A percentile compares a stretch with the other conserved stretches of the same genome.
These are phyloP conservation scores for Ptiloglossa arizonensis DNA, from an alignment of 1,140 invertebrate genomes.

Conservation along the genomic window DNA sequence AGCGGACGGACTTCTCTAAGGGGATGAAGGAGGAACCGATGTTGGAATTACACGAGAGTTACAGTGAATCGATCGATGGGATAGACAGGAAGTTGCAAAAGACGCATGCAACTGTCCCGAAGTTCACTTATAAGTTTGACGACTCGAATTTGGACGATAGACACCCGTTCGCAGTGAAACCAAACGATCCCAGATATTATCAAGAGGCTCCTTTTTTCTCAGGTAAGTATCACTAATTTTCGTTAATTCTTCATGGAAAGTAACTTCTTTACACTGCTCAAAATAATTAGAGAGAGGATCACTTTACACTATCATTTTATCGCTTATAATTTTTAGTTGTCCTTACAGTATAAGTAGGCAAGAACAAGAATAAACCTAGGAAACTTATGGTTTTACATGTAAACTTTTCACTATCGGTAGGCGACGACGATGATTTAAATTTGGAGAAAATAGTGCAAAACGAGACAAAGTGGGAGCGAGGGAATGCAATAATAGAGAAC, in stretches of 20 bases:
- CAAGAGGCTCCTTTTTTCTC: slow-evolving; percentile 41
- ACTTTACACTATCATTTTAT: too few relatives aligned
- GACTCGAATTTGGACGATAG: slow-evolving; percentile 65
- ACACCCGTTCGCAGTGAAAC: slow-evolving; percentile 76
- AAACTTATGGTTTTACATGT: too few relatives aligned
- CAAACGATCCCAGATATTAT: slow-evolving; percentile 80
- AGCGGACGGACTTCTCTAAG: neutral
- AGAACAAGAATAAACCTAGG: too few relatives aligned
- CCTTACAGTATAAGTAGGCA: too few relatives aligned
- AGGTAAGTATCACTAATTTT: slow-evolving; percentile 45
- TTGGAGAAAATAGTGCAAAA: slow-evolving; percentile 1
- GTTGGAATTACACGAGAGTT: slow-evolving; percentile 53
- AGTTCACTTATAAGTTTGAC: slow-evolving; percentile 75
- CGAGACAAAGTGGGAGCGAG: slow-evolving; percentile 5
- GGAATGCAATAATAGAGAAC: neutral
- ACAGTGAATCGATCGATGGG: neutral
- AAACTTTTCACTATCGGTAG: neutral
- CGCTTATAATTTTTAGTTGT: too few relatives aligned
- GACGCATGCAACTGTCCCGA: slow-evolving; percentile 40
- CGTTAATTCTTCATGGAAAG: too few relatives aligned
- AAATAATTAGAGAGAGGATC: too few relatives aligned
- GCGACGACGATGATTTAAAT: neutral
- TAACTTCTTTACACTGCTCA: too few relatives aligned
- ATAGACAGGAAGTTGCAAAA: neutral
- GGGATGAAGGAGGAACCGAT: slow-evolving; percentile 51